Base-by-base conservation (phyloP, 2,113 vertebrate genomes). In the Thryonomys swinderianus region DNA sequence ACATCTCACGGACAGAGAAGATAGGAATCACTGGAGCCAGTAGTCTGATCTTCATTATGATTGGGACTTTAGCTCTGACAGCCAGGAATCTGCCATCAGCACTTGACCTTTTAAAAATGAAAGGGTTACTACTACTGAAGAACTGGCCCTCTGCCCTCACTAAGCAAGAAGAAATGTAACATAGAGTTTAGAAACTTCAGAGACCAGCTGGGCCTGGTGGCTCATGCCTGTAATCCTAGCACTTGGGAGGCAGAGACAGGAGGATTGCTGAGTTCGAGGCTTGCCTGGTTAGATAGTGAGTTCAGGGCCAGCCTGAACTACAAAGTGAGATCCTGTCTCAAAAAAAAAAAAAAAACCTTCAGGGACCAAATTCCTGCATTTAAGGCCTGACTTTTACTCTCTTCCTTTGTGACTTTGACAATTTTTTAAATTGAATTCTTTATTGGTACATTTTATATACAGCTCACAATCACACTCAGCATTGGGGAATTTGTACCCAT, bases 71-170 rank as follows among this genome's bases (percentile, higher is more conserved):
- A 17, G 42, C 40, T 48, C 78, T 79, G 32, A 59, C 34, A 90
- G 69, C 51, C 59, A 67, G 48, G 23, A 66, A 32, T 30, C 85
- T 64, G 59, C 79, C 23, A 5, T 80, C 80, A 51, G 55, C 27
- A 13, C 48, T 82, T 57, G 78, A 48, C 55, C 71, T 95, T 88
- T 73, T 84, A 91, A 34, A 96, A 78, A 64, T 62, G 64, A 62
- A 80, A 83, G 13, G 27, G 69, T 2, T 57, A 4, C 23, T 62
- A 3, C 18, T 71, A 9, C 67, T 5, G n/a, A 71, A 83, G 59
- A n/a, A 6, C 18, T 3, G 30, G 51, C 87, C 59, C 45, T 48
- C 59, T 64, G n/a, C 45, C 59, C 48, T 53, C 61, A 16, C 30
- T 57, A 11, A 83, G 69, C 27, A 32, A 53, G 8, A 66, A n/a